phyloP scores from a whole-genome alignment of 2,797 vertebrate species.

The Taenioides sp. region DNA sequence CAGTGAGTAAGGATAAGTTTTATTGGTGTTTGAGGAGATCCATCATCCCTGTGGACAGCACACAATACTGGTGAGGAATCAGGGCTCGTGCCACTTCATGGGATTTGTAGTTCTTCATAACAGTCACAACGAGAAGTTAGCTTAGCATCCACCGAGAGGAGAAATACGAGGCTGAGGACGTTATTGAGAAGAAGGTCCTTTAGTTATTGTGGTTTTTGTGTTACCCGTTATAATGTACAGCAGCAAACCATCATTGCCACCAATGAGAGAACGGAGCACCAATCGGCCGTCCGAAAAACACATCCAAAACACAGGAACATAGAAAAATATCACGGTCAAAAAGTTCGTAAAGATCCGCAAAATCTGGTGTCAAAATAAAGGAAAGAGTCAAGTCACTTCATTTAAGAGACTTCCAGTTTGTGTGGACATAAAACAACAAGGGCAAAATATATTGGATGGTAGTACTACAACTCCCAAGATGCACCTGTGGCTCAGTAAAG shows the following conservation, averaged over 20 bases:
- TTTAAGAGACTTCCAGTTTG: conserved; percentile 42
- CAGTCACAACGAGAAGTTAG: conserved; percentile 72
- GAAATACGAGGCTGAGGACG: conserved; percentile 66
- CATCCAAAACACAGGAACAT: conserved; percentile 70
- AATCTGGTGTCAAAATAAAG: conserved; percentile 50
- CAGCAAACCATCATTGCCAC: conserved; percentile 45
- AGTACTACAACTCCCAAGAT: conserved; percentile 60
- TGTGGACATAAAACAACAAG: conserved; percentile 38
- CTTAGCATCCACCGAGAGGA: conserved; percentile 70
- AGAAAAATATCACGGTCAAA: conserved; percentile 80
- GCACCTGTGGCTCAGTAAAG: conserved; percentile 53
- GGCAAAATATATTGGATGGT: conserved; percentile 19
- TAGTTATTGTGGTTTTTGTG: conserved; percentile 31
- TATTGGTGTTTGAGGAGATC: conserved; percentile 73
- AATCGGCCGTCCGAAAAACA: conserved; percentile 54
- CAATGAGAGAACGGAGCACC: conserved; percentile 41
- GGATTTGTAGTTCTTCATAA: conserved; percentile 71
- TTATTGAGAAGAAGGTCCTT: conserved; percentile 51
- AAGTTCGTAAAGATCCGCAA: conserved; percentile 67
- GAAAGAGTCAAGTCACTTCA: conserved; percentile 30
- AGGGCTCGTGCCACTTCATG: conserved; percentile 55
- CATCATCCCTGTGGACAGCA: conserved; percentile 68
- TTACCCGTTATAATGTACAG: conserved; percentile 58
- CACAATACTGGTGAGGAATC: conserved; percentile 69
- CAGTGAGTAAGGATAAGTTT: conserved; percentile 73